Conservation (phyloP, 2,113 vertebrate genomes). For the Macrotus californicus region DNA sequence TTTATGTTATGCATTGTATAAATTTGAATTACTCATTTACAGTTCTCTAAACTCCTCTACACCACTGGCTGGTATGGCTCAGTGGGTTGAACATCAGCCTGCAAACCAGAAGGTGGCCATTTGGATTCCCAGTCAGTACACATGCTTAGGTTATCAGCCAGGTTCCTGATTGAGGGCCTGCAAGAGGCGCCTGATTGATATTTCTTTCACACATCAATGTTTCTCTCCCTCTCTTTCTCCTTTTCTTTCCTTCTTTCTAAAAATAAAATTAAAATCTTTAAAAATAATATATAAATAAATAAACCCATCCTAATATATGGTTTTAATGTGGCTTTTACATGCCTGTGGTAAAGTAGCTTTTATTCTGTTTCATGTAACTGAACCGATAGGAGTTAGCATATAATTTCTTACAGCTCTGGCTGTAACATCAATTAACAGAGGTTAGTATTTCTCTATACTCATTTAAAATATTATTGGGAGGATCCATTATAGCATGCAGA, state of each 20-base stretch:
- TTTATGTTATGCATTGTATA: background rate
- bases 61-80: no score
- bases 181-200: no score
- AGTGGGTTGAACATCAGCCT: no score
- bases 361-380: background rate
- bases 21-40: background rate
- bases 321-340: background rate
- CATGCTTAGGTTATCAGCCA: no score
- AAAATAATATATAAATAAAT: no score
- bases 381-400: background rate
- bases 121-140: no score
- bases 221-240: no score
- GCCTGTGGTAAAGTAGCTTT: background rate
- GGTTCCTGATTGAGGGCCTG: no score
- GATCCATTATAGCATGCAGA: background rate
- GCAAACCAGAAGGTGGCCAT: no score
- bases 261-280: no score
- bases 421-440: background rate
- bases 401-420: slow-evolving; percentile 4
- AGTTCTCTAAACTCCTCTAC: background rate
- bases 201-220: no score
- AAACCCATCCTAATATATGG: background rate
- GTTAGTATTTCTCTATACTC: background rate
- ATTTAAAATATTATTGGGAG: background rate
- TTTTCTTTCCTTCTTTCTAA: no score